A percentile compares a stretch with the other conserved stretches of the same genome.
phyloP scores from a whole-genome alignment of 1,140 invertebrate species.

The Saccostrea glomerata region DNA sequence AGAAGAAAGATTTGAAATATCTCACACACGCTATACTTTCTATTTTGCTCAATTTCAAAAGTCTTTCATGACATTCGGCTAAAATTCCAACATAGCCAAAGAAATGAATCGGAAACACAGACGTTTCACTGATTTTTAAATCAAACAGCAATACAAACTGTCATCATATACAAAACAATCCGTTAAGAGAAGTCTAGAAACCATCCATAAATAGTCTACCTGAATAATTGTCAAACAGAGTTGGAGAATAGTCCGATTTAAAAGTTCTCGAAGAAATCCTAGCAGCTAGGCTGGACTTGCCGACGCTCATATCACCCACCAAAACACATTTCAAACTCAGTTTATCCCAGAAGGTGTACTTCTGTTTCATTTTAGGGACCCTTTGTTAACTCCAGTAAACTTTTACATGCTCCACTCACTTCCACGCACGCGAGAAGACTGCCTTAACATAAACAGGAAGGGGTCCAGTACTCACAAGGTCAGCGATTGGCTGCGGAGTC shows the following conservation, averaged over 20 bases:
- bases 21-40: neutral
- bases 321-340: constrained; percentile 91
- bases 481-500: neutral
- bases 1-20: neutral
- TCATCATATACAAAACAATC: neutral
- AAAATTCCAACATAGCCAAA: neutral
- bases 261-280: constrained; percentile 62
- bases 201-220: constrained; percentile 44
- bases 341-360: constrained; percentile 58
- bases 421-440: neutral
- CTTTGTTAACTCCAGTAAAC: neutral
- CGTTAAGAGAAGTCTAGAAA: constrained; percentile 3
- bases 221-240: constrained; percentile 63
- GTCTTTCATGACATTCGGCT: neutral
- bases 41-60: neutral
- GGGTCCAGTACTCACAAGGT: neutral
- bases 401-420: neutral
- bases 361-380: constrained; percentile 52
- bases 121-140: neutral
- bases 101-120: neutral
- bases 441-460: neutral
- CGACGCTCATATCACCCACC: constrained; percentile 93
- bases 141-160: neutral
- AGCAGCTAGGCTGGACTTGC: constrained; percentile 78
- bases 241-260: constrained; percentile 62